phyloP scores from a whole-genome alignment of 2,113 vertebrate species.

The Pedetes capensis region DNA sequence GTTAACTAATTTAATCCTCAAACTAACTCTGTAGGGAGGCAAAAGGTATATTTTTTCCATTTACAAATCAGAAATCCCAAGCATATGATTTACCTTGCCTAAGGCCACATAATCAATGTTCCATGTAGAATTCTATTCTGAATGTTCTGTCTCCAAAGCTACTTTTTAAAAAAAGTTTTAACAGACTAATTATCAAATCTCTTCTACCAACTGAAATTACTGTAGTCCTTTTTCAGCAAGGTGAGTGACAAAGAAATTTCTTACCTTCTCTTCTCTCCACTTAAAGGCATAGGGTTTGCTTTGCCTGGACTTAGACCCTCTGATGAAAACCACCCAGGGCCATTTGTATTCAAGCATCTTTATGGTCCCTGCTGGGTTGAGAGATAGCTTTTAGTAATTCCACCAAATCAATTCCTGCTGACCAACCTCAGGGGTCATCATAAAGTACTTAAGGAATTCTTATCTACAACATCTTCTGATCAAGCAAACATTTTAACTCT shows the following conservation, averaged over 20 bases:
- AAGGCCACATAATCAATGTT: background rate
- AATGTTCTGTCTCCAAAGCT: background rate
- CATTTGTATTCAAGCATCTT: slow-evolving; percentile 52
- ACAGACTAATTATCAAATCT: background rate
- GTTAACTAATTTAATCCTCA: background rate
- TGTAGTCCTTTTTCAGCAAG: background rate
- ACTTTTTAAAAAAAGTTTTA: slow-evolving; percentile 17
- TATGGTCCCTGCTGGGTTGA: slow-evolving; percentile 40
- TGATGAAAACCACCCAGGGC: background rate
- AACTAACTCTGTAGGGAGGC: background rate
- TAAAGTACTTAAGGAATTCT: slow-evolving; percentile 40
- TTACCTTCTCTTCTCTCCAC: background rate
- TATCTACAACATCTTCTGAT: slow-evolving; percentile 38
- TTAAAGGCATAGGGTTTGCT: slow-evolving; percentile 6
- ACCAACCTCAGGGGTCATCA: slow-evolving; percentile 35
- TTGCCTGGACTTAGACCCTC: background rate
- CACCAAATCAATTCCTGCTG: slow-evolving; percentile 47
- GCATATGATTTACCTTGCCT: background rate
- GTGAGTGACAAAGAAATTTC: background rate
- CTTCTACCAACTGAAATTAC: background rate
- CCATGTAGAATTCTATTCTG: background rate
- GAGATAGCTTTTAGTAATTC: slow-evolving; percentile 59
- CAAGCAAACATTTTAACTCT: slow-evolving; percentile 49
- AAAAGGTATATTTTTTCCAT: background rate
- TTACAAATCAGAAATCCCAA: background rate